phyloP scores from a whole-genome alignment of 2,113 vertebrate genomes.

The Egretta garzetta region DNA sequence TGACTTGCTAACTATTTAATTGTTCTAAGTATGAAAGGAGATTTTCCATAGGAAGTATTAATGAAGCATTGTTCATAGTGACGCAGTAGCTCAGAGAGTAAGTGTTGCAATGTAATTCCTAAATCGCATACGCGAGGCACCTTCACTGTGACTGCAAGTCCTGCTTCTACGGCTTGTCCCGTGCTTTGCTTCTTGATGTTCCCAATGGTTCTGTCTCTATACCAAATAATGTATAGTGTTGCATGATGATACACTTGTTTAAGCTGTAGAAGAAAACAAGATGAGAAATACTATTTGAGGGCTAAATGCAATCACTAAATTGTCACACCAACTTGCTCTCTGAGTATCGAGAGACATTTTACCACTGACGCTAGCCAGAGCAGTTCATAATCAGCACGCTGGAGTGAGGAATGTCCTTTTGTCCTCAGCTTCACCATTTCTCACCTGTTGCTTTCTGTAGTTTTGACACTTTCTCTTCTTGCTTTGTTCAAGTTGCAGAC shows the following conservation, averaged over 20 bases:
- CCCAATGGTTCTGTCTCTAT: neutral
- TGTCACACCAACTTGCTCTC: neutral
- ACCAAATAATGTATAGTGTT: neutral
- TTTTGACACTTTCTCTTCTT: neutral
- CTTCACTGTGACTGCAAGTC: neutral
- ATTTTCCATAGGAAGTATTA: neutral
- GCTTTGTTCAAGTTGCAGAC: neutral
- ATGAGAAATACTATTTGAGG: neutral
- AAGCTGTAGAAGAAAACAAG: neutral
- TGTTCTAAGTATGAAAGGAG: neutral
- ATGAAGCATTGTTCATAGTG: neutral
- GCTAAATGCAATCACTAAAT: neutral
- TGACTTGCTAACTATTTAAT: neutral
- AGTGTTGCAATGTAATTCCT: neutral
- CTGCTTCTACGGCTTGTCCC: neutral
- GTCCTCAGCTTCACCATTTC: neutral
- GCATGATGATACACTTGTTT: neutral
- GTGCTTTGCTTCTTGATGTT: neutral
- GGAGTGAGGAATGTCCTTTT: neutral
- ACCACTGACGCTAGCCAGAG: neutral
- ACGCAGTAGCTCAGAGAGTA: neutral
- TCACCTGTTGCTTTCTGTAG: neutral
- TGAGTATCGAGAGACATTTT: neutral
- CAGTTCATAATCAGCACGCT: neutral
- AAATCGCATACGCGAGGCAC: accelerated